Evolutionary conservation across 2,797 vertebrate genomes (phyloP), one percentile per base, ranked within the genome.

Genomic region (Botia almorhae): DNA sequence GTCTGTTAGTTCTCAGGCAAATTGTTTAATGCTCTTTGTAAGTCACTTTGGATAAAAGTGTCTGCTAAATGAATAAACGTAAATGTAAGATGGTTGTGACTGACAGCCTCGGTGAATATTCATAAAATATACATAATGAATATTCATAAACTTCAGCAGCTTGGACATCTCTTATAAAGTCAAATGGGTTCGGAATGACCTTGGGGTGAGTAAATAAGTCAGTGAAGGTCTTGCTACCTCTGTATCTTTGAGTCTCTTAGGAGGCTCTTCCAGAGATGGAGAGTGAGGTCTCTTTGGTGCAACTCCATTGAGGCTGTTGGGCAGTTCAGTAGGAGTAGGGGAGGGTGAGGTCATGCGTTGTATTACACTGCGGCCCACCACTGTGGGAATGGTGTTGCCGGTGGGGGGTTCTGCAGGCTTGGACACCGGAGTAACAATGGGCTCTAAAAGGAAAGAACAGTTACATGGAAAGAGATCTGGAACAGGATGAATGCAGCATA

Each of bases 211-310:
- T 39, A 39, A 39, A 58, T 21, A 21, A 12, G 7, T 48, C n/a
- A 43, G 2, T 46, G 2, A 69, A 8, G 3, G 83, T 73, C 88
- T 89, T 89, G 96, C 96, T 92, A 95, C 95, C 89, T 96, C 96
- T 23, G 90, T 88, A 23, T 96, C 94, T 85, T 94, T 95, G 78
- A 94, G 81, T 78, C 95, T 94, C 90, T 95, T 96, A 26, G 94
- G 90, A 86, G 93, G 92, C 46, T 94, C 95, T 85, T 95, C 95
- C 3, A 90, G 26, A 0, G 93, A 80, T 48, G 96, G 95, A 0
- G 95, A 96, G 82, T 89, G 93, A 83, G 93, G 89, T 85, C 94
- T 91, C 87, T 98, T 97, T 23, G 94, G 87, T 19, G 91, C 81
- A 13, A 92, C 80, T 50, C 92, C 95, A 84, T 95, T 97, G 13